Base-by-base conservation (phyloP, 2,113 vertebrate genomes). In the Stictonetta naevosa region DNA sequence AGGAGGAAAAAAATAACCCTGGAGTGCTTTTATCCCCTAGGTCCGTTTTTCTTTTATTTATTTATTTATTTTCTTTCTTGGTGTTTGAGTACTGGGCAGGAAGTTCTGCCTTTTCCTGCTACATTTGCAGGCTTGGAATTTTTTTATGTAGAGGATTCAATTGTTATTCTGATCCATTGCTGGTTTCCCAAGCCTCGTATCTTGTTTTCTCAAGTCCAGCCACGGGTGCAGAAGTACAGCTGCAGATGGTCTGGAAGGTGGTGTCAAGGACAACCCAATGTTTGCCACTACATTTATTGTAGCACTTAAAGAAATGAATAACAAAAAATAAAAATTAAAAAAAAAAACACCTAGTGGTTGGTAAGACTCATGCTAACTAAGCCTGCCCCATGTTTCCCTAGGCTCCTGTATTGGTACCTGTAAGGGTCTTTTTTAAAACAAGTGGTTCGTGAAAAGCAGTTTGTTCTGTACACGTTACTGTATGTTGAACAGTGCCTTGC, bases 201-300 rank as follows among this genome's bases (percentile, higher is more conserved):
- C 11, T 75, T 75, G 16, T 63, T 19, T 93, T 73, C 33, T 62
- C 17, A 56, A 56, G 77, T 59, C 10, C 40, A 82, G 25, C 23
- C 31, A 20, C 0, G 5, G 33, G 10, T 1, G 1, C 18, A 46
- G 9, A 38, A 63, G 31, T 16, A 82, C 20, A 50, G 48, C 25
- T 28, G 23, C 46, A 69, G 16, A 28, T 8, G 25, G 67, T 76
- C 58, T 85, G 64, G 74, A 62, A 77, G 59, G 16, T 42, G 9
- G 14, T 52, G 20, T 68, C 29, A 18, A 58, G 38, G 40, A 44
- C 31, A 74, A 71, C 22, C 25, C 56, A 68, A 64, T 8, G 73
- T 86, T 28, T 83, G 6, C 29, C 33, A 23, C 12, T 93, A 20
- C 38, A 3, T 68, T 83, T 59, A 71, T 28, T n/a, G 17, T 20